Conservation (phyloP, 2,113 vertebrate species). For the Cricetomys ansorgei region DNA sequence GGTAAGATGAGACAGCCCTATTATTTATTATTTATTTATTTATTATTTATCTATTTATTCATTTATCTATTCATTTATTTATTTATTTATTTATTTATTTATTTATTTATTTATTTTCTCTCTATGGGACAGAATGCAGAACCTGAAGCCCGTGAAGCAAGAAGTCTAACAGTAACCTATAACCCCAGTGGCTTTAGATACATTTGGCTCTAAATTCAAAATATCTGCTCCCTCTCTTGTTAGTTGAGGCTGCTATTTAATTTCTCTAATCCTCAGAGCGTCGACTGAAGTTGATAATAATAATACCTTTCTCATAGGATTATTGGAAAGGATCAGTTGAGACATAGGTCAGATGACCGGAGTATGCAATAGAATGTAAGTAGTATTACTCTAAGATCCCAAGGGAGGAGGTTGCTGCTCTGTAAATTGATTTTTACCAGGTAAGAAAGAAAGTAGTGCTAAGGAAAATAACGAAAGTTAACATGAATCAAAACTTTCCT, state of each 20-base stretch:
- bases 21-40: background rate
- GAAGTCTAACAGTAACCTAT: background rate
- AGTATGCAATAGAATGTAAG: background rate
- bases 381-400: background rate
- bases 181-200: background rate
- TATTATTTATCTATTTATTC: background rate
- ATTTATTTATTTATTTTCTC: too few relatives aligned
- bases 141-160: background rate
- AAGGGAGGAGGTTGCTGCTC: background rate
- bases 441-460: background rate
- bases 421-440: background rate
- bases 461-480: slow-evolving; percentile 14
- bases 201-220: background rate
- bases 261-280: slow-evolving; percentile 1
- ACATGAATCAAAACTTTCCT: background rate
- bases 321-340: background rate
- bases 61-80: background rate
- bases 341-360: background rate
- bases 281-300: background rate
- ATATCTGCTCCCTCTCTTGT: background rate
- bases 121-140: background rate
- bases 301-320: background rate
- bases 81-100: background rate
- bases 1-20: background rate
- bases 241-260: background rate